Percentiles rank a stretch among this genome's conserved stretches.
phyloP scores from a whole-genome alignment of 1,140 invertebrate genomes.

The Diachasma alloeum region DNA sequence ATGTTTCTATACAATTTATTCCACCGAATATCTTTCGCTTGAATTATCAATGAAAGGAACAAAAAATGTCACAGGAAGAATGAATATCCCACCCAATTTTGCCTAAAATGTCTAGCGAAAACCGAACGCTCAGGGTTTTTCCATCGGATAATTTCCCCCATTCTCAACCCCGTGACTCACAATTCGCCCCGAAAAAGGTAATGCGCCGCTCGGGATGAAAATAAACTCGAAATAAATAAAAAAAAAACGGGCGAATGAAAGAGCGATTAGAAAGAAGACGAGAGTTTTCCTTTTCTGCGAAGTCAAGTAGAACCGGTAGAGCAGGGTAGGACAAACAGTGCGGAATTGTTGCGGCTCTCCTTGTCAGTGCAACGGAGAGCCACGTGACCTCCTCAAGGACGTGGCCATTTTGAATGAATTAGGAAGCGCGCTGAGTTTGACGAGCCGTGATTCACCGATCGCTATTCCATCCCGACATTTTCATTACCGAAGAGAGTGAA shows the following conservation, averaged over 20 bases:
- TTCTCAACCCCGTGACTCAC: too few species aligned
- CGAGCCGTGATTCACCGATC: background rate
- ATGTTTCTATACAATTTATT: too few species aligned
- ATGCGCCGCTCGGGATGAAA: too few species aligned
- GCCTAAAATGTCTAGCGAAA: too few species aligned
- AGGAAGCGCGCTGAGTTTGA: background rate
- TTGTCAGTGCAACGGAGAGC: constrained; percentile 16
- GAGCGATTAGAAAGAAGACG: background rate
- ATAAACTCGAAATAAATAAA: background rate
- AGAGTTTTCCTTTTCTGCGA: background rate
- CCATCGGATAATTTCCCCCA: too few species aligned
- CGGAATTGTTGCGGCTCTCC: background rate
- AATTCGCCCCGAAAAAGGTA: too few species aligned
- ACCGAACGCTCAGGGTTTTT: too few species aligned
- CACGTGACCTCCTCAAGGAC: constrained; percentile 61
- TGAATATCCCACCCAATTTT: too few species aligned
- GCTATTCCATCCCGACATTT: background rate
- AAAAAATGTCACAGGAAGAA: too few species aligned
- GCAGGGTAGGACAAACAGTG: background rate
- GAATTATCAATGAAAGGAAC: too few species aligned
- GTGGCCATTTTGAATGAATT: constrained; percentile 51
- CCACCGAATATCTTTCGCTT: too few species aligned
- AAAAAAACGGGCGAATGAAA: background rate
- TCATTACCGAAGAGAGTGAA: background rate
- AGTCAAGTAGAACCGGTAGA: constrained; percentile 6